Percentiles rank a stretch among this genome's conserved stretches.
phyloP scores from a whole-genome alignment of 2,113 vertebrate species.

The Lepus europaeus region DNA sequence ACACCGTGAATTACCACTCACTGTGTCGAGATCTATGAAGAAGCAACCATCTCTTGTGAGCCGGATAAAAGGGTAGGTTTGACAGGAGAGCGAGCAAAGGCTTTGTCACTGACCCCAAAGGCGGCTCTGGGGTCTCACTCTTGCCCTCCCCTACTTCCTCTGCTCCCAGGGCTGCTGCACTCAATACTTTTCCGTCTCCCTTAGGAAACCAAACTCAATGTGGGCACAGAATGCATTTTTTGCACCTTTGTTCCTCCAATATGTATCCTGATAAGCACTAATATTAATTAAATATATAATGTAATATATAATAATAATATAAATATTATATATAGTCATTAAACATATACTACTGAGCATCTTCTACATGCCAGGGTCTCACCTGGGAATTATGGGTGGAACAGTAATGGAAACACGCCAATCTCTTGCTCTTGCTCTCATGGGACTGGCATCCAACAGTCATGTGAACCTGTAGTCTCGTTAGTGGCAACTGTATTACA shows the following conservation, averaged over 20 bases:
- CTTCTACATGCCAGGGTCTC: background rate
- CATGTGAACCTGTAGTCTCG: fast-evolving
- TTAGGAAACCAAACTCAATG: background rate
- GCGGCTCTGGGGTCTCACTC: background rate
- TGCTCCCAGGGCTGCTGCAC: background rate
- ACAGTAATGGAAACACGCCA: background rate
- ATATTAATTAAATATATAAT: background rate
- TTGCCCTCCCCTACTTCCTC: fast-evolving
- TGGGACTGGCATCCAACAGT: fast-evolving
- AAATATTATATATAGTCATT: background rate
- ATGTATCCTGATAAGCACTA: background rate
- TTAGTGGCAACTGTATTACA: background rate
- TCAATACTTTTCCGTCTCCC: background rate
- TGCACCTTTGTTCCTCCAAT: background rate
- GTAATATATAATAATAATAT: no score
- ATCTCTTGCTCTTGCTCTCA: no score
- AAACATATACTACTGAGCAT: background rate
- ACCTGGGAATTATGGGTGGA: fast-evolving
- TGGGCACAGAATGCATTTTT: background rate
- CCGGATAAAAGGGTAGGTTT: background rate
- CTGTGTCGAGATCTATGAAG: background rate
- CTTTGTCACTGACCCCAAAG: no score
- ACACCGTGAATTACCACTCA: background rate
- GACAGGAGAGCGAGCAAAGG: background rate
- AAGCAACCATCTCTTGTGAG: fast-evolving